A percentile compares a stretch with the other conserved stretches of the same genome.
These are phyloP conservation scores for Eulemur rubriventer DNA, from an alignment of 2,797 vertebrate genomes.

Conservation along the genomic window DNA sequence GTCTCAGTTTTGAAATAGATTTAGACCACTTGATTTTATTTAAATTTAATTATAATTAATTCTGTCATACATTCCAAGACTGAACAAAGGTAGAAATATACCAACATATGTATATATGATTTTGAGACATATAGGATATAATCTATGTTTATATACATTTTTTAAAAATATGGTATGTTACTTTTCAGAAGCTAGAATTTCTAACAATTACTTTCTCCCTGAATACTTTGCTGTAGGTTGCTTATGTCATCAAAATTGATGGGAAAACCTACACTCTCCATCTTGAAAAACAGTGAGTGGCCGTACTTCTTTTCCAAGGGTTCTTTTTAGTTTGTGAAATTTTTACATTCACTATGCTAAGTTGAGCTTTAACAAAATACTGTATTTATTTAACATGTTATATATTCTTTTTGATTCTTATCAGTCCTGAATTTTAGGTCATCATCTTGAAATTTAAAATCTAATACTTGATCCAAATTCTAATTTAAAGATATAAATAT, in stretches of 20 bases:
- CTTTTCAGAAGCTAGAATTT: conserved; percentile 4
- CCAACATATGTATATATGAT: background rate
- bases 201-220: background rate
- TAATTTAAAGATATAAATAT: background rate
- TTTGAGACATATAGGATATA: background rate
- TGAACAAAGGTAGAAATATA: no score
- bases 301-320: background rate
- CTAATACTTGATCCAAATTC: background rate
- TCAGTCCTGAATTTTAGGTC: background rate
- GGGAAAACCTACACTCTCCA: conserved; percentile 27
- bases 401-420: background rate
- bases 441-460: background rate
- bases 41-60: background rate
- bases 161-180: background rate
- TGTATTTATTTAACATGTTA: background rate
- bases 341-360: background rate
- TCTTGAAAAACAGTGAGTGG: conserved; percentile 61
- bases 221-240: conserved; percentile 17
- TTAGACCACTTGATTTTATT: background rate
- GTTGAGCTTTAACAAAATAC: background rate
- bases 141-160: background rate
- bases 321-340: background rate
- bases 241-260: conserved; percentile 15
- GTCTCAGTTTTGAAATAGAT: background rate
- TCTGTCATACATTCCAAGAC: background rate